Conservation (phyloP, 2,797 vertebrate species). For the Hyperoplus lanceolatus region DNA sequence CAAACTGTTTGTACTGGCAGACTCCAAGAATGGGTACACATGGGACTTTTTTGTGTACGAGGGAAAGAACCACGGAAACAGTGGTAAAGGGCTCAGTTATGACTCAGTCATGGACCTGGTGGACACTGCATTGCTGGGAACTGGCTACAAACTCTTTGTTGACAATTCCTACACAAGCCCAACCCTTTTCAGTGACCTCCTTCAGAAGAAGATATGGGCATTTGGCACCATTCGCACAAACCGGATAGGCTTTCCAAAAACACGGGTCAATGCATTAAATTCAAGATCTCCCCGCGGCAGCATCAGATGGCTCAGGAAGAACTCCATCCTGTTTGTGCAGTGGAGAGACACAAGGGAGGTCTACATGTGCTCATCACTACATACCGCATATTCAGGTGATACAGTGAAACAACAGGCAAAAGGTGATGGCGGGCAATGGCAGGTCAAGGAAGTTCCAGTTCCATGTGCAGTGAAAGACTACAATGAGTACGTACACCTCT, state of each 20-base stretch:
- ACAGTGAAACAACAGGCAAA: too few relatives aligned
- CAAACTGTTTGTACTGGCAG: constrained; percentile 36
- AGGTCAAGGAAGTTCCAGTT: background rate
- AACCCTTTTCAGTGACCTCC: background rate
- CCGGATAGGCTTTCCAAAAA: background rate
- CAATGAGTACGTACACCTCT: background rate
- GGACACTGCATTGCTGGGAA: background rate
- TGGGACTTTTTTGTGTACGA: constrained; percentile 49
- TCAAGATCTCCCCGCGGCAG: background rate
- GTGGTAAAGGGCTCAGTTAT: constrained; percentile 29
- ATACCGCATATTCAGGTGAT: too few relatives aligned
- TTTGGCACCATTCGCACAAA: background rate
- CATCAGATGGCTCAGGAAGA: background rate
- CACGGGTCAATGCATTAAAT: background rate
- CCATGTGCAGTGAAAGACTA: background rate
- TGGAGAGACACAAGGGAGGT: background rate
- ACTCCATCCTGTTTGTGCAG: background rate
- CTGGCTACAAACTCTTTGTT: background rate
- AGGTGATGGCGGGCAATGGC: too few relatives aligned
- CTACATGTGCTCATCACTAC: too few relatives aligned
- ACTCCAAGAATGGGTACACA: constrained; percentile 42
- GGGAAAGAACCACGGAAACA: background rate
- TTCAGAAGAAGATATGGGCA: background rate
- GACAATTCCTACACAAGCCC: background rate
- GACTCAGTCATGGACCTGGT: constrained; percentile 43